Evolutionary conservation across 2,797 vertebrate genomes (phyloP), one percentile per base, ranked within the genome.

Genomic region (Enteromius anoplus): DNA sequence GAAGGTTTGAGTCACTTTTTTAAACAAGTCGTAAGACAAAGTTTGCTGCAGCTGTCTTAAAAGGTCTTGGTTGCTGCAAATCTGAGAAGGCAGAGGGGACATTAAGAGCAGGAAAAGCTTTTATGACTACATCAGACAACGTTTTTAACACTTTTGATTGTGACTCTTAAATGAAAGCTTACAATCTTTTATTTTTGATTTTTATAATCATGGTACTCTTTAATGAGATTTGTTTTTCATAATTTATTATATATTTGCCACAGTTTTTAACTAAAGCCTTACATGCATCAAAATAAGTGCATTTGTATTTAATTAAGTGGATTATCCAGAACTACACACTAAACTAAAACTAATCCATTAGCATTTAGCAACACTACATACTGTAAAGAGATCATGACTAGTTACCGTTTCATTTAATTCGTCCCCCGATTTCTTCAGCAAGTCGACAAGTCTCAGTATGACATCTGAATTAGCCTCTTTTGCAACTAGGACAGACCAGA

Each of bases 331-430:
- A 60, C 55, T 60, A 26, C 11, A 0, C 29, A 45, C 10, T 45
- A 12, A 45, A 45, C 42, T 45, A 45, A 45, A 45, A 45, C 42
- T 3, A 45, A 45, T 45, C 42, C 42, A 45, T 3, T 45, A 45
- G 42, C 10, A 45, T 12, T 3, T 45, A 45, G 42, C 10, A 45
- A 45, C 42, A 45, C 11, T 45, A 45, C 42, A 45, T 12, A 45
- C 42, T 45, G 10, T 45, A 45, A 45, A 45, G 70, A 34, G 26
- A 55, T 53, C 1, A 14, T 75, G 32, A 37, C 45, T 26, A 12
- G 21, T 85, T 84, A 92, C 91, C 87, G 86, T 80, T 72, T 81
- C 15, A n/a, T 92, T 65, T 4, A 91, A 26, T n/a, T 85, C 51
- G 26, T 92, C 90, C 23, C 88, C 90, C 15, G 80, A 78, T 23